These are phyloP conservation scores for Python bivittatus DNA, from an alignment of 2,113 vertebrate species.

Conservation along the genomic window DNA sequence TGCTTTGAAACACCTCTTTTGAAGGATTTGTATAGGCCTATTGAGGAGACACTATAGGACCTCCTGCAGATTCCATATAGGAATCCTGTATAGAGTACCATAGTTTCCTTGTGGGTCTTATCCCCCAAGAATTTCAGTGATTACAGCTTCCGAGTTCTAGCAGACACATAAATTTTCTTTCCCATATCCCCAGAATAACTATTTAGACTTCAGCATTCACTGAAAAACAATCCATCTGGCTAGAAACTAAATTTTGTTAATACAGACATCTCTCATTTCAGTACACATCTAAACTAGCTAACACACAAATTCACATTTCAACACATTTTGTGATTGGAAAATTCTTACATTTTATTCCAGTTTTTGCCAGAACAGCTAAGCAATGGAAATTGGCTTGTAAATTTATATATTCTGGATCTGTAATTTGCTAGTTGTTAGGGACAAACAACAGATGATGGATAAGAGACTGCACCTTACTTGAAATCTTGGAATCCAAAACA, in stretches of 20 bases:
- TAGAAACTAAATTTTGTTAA: neutral
- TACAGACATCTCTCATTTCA: neutral
- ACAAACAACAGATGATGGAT: neutral
- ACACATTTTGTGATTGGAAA: neutral
- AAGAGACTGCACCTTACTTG: neutral
- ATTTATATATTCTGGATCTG: neutral
- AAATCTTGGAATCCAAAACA: neutral
- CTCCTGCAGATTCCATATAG: neutral
- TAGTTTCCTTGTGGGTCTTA: neutral
- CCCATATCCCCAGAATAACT: neutral
- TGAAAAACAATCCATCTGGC: neutral
- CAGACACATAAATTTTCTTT: neutral
- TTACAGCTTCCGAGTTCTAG: neutral
- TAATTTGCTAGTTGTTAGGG: neutral
- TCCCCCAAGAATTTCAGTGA: neutral
- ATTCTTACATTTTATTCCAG: neutral
- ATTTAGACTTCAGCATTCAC: too few species aligned
- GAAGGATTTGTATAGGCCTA: too few species aligned
- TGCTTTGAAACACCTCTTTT: too few species aligned
- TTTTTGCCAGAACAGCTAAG: neutral
- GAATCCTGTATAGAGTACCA: neutral
- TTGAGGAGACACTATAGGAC: neutral
- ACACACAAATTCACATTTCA: neutral
- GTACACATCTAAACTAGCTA: neutral
- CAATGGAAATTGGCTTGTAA: neutral